Base-by-base conservation (phyloP, 2,888 invertebrate species). In the Meta bourneti region DNA sequence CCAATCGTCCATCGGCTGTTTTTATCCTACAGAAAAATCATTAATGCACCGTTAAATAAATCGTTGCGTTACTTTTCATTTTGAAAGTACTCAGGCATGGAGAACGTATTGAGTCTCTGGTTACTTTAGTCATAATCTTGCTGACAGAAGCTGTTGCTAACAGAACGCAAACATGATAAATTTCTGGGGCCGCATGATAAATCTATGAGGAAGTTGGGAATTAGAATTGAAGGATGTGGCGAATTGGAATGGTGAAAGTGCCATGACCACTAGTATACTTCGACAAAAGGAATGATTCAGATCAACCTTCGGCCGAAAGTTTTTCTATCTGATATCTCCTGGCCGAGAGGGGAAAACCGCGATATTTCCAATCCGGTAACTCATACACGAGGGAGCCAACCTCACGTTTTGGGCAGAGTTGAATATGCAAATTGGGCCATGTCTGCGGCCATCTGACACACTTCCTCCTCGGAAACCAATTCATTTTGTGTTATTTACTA, bases 371-470 rank as follows among this genome's bases (percentile, higher is more conserved):
- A 82, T 82, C 71, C 72, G 82, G 79, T 19, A 79, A 78, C 71
- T 70, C 61, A 70, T 71, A 52, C 11, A 75, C 82, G 20, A 77
- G 70, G 82, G 82, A 82, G 16, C 52, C 77, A 61, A 61, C 54
- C 52, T 74, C 79, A 52, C 34, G 80, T 34, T 78, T 75, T 86
- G 80, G 89, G 75, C 69, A 74, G 80, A 85, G 54, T 74, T 48
- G 78, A 48, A 75, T 84, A 89, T 92, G 88, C 52, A 79, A 92
- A 92, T 85, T 82, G 49, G 91, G 87, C 91, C 87, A 88, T 82
- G 91, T 87, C 81, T 91, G 79, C 49, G 80, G 54, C 61, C 20
- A 72, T 34, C 52, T 91, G 87, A 87, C 91, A 91, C 48, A 91
- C 86, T 91, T 91, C 87, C 87, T 86, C 77, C 34, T 69, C 82